Conservation (phyloP, 2,113 vertebrate species). For the Pseudopipra pipra region DNA sequence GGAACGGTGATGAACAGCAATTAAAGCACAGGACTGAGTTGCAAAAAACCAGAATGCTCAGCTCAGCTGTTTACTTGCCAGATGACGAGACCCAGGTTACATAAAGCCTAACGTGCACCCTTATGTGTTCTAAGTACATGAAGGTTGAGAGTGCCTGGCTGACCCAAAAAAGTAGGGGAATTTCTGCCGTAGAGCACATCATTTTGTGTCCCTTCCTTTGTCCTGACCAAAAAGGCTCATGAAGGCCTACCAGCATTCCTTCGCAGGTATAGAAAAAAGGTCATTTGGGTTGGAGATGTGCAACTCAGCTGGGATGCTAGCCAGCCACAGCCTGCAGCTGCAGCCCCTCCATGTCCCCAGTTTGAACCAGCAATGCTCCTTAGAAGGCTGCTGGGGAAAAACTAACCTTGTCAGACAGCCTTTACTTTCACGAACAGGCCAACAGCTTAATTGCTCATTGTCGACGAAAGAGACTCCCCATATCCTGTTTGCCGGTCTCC, state of each 20-base stretch:
- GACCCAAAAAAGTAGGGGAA: neutral
- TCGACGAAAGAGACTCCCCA: neutral
- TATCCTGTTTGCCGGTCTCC: neutral
- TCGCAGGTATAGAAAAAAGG: neutral
- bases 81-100: slow-evolving; percentile 26
- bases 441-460: neutral
- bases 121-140: neutral
- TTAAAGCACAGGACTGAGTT: slow-evolving; percentile 4
- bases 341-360: accelerated
- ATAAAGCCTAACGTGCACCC: neutral
- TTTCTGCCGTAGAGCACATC: neutral
- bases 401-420: neutral
- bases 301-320: neutral
- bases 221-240: neutral
- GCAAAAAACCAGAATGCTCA: slow-evolving; percentile 31
- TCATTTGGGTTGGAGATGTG: neutral
- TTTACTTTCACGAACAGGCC: neutral
- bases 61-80: slow-evolving; percentile 53
- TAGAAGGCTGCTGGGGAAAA: neutral
- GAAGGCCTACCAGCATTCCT: neutral
- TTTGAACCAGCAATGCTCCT: neutral
- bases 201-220: neutral
- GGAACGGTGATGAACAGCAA: neutral
- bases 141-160: neutral
- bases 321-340: neutral